Evolutionary conservation across 2,797 vertebrate genomes (phyloP), one percentile per base, ranked within the genome.

Genomic region (Gymnopithys bicolor): DNA sequence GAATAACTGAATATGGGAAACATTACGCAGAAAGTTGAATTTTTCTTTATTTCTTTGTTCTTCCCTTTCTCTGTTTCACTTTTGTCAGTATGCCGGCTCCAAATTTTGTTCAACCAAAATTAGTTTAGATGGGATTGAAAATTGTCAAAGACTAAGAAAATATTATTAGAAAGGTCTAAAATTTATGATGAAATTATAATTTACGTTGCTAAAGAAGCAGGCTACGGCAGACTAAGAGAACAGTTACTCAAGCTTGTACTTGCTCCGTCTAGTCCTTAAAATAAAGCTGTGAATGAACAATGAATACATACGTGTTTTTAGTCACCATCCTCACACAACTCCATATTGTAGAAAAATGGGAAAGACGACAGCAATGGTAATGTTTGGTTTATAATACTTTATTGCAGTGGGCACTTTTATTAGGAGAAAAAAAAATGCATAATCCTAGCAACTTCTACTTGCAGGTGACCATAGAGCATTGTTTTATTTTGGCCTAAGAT

Each of bases 401-500:
- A 98, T 99, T 99, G 99, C 98, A 98, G 96, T 98, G 97, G 98
- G 98, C 98, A 98, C 97, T 99, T 99, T 97, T 94, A 98, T 97
- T 98, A 98, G 97, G 98, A 98, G 98, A 98, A 89, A 59, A 74
- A 74, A 74, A 98, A 98, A 98, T 96, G 98, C 98, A 98, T 98
- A 98, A 98, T 97, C 97, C 97, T 97, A 98, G 98, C 98, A 98
- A 98, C 98, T 98, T 98, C 98, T 98, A 99, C 98, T 98, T 98
- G 99, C 98, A 98, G 98, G 98, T 98, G 97, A 98, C 98, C 97
- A 97, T 96, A 98, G 98, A 98, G 98, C 98, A 98, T 98, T 98
- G 97, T 97, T 98, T 98, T 83, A 49, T 96, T 98, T 98, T 97
- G 97, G 96, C 95, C 93, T 97, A 95, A 97, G 94, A 93, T 88